Evolutionary conservation across 1,140 invertebrate genomes (phyloP), one percentile per base, ranked within the genome.

Genomic region (Brachionus calyciflorus): DNA sequence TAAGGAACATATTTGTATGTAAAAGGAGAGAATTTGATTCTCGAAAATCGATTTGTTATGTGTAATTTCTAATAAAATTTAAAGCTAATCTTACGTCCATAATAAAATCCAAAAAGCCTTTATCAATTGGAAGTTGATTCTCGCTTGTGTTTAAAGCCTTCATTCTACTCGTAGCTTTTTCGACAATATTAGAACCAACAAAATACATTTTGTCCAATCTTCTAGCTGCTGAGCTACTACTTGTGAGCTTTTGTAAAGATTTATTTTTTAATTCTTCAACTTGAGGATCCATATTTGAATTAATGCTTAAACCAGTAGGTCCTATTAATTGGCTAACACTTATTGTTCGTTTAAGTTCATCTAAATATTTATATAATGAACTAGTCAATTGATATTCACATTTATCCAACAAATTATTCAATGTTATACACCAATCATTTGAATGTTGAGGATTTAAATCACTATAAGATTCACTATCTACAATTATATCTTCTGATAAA

Each of bases 371-470:
- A 19, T 73, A 28, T 21, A 73, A 41, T 26, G 30, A 73, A 51
- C 17, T 73, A 14, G 24, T 73, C 26, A 73, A 51, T 49, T 73
- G 46, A 51, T 73, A 73, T 51, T 73, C 69, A 49, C 48, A 30
- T 46, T 73, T 73, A 1, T 73, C 69, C 12, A 73, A 21, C 17
- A 73, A 5, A 2, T 73, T 73, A 46, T 73, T 73, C 12, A 73
- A 21, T 17, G 46, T 53, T 1, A 87, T 83, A 46, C 83, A 83
- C 87, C 94, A 96, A 77, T 89, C 87, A 0, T 91, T 90, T 26
- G 94, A 93, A 80, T 91, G 88, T 26, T 90, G 84, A 9, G 94
- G 92, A 81, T 94, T 90, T 79, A 97, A 90, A 85, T 96, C 92
- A 44, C 90, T 91, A 82, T 28, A 80, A 75, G 88, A 89, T 81